Percentiles rank a stretch among this genome's conserved stretches.
Evolutionary conservation across 2,888 invertebrate genomes (phyloP).

Genomic region (Eristalis tenax): DNA sequence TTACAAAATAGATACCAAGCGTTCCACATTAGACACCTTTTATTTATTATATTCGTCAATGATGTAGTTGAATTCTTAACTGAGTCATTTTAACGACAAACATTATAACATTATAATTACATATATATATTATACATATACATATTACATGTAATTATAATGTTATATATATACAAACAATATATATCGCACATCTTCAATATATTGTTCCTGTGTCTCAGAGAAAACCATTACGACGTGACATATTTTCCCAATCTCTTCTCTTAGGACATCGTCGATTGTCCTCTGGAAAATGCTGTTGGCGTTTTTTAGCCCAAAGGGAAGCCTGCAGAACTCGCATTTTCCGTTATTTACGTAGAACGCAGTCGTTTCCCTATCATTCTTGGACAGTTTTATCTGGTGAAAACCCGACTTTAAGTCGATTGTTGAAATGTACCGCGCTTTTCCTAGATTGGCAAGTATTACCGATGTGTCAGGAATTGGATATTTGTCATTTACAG

Average conservation of each 20-base stretch:
- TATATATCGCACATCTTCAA: neutral
- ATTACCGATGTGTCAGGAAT: neutral
- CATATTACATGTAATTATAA: too few species aligned
- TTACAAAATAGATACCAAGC: too few species aligned
- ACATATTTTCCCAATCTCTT: neutral
- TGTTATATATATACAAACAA: too few species aligned
- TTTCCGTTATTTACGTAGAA: neutral
- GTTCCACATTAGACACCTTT: too few species aligned
- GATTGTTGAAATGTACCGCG: neutral
- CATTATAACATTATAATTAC: too few species aligned
- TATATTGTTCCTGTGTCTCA: too few species aligned
- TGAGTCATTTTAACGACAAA: too few species aligned
- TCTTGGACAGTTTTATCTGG: neutral
- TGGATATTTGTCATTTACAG: neutral
- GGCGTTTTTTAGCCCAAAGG: neutral
- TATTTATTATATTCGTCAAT: too few species aligned
- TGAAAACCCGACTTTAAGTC: neutral
- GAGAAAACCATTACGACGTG: too few species aligned
- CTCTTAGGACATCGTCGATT: neutral
- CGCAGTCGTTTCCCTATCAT: neutral
- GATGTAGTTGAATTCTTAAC: too few species aligned
- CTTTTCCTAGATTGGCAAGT: neutral
- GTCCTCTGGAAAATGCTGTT: neutral
- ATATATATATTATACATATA: too few species aligned
- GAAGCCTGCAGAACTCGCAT: neutral